Evolutionary conservation across 2,888 invertebrate genomes (phyloP).

Genomic region (Ashinkailepas kermadecensis): DNA sequence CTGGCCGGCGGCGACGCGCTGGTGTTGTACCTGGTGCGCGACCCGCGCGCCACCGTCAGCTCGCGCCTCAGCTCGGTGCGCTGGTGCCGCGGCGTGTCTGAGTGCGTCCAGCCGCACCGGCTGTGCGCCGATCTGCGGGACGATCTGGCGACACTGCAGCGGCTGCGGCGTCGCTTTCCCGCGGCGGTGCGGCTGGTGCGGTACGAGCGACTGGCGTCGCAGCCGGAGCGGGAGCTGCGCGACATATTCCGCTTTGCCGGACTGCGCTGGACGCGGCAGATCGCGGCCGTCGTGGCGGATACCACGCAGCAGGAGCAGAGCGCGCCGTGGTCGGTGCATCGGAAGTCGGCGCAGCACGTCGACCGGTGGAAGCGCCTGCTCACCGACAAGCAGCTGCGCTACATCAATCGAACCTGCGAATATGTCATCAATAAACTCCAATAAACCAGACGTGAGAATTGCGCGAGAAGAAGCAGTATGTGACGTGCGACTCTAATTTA

Average conservation of each 20-base stretch:
- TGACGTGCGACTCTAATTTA: too few relatives aligned
- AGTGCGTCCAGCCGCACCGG: constrained; percentile 35
- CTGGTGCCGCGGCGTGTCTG: constrained; percentile 36
- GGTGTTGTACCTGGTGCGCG: constrained; percentile 36
- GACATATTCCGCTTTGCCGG: constrained; percentile 37
- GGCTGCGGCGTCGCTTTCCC: constrained; percentile 34
- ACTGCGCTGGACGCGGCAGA: constrained; percentile 28
- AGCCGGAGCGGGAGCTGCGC: constrained; percentile 34
- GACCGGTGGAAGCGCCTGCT: background rate
- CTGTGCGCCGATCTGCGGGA: constrained; percentile 35
- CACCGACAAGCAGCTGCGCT: background rate
- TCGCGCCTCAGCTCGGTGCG: constrained; percentile 35
- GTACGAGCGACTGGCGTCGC: constrained; percentile 36
- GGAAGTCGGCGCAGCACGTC: background rate
- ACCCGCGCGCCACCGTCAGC: constrained; percentile 37
- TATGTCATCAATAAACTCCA: background rate
- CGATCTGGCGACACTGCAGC: constrained; percentile 34
- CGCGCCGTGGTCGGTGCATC: background rate
- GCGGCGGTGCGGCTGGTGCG: constrained; percentile 34
- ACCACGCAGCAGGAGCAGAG: constrained; percentile 24
- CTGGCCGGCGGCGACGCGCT: constrained; percentile 34
- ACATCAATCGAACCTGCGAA: background rate
- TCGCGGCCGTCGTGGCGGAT: constrained; percentile 14
- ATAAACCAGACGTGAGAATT: too few relatives aligned
- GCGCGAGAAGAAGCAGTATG: too few relatives aligned